Evolutionary conservation across 2,888 invertebrate species (phyloP), one percentile per base, ranked within the genome.

Genomic region (Crocallis elinguaria): DNA sequence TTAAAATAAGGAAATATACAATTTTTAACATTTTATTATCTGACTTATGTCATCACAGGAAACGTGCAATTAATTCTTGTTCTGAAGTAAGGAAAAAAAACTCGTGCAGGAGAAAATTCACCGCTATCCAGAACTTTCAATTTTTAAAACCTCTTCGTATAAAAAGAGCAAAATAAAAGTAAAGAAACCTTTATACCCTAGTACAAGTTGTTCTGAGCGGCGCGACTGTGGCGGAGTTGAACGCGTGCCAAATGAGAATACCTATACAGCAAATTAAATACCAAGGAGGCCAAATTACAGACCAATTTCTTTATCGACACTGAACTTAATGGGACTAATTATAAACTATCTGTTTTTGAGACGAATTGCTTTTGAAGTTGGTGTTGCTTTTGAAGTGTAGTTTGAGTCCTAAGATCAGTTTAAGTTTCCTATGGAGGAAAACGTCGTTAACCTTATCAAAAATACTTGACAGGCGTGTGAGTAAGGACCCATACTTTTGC

Each of bases 221-320:
- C 29, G 35, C 35, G 41, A 5, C 4, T 29, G 17, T 17, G 21
- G 39, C 30, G 21, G 1, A 16, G 30, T 50, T 50, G 50, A 38
- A 37, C 17, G 38, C n/a, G 13, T 1, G 43, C 50, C 50, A 50
- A 50, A 50, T 44, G 50, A 44, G 38, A 50, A 50, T 23, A 16
- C 25, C n/a, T n/a, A n/a, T n/a, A 19, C 49, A 42, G 43, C 49
- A 50, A 42, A 50, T 50, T 50, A 50, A 50, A 50, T 44, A 44
- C 25, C 38, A 30, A 38, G 13, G 25, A 14, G 33, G 16, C 16
- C 30, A 16, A 41, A 50, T 30, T 43, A 32, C 25, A 13, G 11
- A 37, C 36, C 29, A 42, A 42, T 49, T 11, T 37, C 9, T 37
- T 37, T 4, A 37, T 43, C 11, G 36, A 36, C 36, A 19, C n/a